Base-by-base conservation (phyloP, 92 coral and sea anemone genomes). In the Actinernus sp. region DNA sequence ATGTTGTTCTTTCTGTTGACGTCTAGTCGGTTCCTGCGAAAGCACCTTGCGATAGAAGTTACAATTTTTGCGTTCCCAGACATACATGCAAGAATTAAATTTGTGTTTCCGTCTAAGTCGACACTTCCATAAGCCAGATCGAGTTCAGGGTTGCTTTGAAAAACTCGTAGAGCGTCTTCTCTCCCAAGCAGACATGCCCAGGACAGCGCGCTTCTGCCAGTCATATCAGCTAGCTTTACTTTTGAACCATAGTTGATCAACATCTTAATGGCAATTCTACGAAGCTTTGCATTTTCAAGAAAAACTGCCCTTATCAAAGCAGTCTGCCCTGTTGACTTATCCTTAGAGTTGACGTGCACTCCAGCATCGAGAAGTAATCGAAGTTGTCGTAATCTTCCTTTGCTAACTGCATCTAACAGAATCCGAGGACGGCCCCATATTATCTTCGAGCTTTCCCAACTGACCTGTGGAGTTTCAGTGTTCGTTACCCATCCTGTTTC, bases 311-410 rank as follows among this genome's bases (percentile, higher is more conserved):
- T 69, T 49, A 91, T 81, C 38, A 94, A 53, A 26, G 97, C 94
- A 3, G 98, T 94, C 53, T 87, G 83, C 1, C 98, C 98, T 4
- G 85, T 91, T 7, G 51, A 76, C 56, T 55, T 52, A 58, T 91
- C 97, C 43, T 73, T 73, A 53, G 94, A 77, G 57, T 94, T 91
- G 1, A 84, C 98, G 66, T 93, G 75, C 3, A 93, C 88, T 2
- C 98, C 98, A 3, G 97, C 98, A 31, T 93, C 96, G 1, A 93
- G 76, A 4, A 93, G 80, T 31, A 93, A 51, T 5, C 93, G 88
- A 44, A 87, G 61, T 46, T 93, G 98, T 1, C 96, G 88, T 17
- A 78, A 66, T 31, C 98, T 66, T 9, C 96, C 97, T 48, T 78
- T 79, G 13, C 79, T 76, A 18, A 93, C 94, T 2, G 98, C 98